These are phyloP conservation scores for Chaenodraco wilsoni DNA, from an alignment of 2,797 vertebrate genomes.

Conservation along the genomic window DNA sequence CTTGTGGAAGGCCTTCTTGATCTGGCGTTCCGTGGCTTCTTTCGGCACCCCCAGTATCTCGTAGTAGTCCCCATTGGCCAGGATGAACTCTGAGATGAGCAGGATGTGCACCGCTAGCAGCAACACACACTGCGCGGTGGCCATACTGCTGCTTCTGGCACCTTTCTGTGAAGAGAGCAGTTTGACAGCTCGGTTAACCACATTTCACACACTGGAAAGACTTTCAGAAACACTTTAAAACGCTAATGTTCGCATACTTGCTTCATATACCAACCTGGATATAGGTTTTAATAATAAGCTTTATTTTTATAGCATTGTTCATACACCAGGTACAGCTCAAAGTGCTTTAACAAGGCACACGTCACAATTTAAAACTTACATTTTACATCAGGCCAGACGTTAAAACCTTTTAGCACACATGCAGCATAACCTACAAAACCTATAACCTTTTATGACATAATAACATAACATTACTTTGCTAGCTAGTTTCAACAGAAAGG, in stretches of 20 bases:
- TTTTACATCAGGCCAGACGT: too few species aligned
- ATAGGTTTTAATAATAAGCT: too few species aligned
- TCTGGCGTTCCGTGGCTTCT: slow-evolving; percentile 93
- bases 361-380: too few species aligned
- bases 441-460: not conserved
- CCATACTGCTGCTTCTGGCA: slow-evolving; percentile 81
- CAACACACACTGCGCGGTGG: slow-evolving; percentile 88
- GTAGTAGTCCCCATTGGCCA: slow-evolving; percentile 94
- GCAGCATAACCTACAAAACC: too few species aligned
- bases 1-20: slow-evolving; percentile 97
- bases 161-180: slow-evolving; percentile 67
- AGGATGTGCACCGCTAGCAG: slow-evolving; percentile 91
- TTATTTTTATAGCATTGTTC: too few species aligned
- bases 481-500: slow-evolving; percentile 1
- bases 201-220: not conserved
- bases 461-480: not conserved
- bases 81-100: slow-evolving; percentile 94
- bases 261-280: fast-evolving
- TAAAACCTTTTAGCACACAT: too few species aligned
- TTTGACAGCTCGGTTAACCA: slow-evolving; percentile 38
- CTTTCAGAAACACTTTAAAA: not conserved
- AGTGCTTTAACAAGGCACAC: too few species aligned
- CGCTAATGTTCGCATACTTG: fast-evolving
- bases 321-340: too few species aligned
- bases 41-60: slow-evolving; percentile 93